Conservation (phyloP, 2,888 invertebrate species). For the Meteorus colon region DNA sequence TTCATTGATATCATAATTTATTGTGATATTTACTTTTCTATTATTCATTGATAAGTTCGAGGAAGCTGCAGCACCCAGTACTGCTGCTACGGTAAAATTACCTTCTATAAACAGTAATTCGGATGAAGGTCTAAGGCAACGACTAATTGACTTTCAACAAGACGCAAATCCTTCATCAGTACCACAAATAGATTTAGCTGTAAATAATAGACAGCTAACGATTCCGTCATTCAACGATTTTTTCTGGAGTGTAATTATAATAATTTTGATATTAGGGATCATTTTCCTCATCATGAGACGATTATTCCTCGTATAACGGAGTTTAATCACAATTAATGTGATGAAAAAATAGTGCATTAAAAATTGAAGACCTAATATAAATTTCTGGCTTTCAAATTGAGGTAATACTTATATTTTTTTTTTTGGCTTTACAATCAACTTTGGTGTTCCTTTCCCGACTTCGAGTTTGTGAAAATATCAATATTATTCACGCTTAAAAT, state of each 20-base stretch:
- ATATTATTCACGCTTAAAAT: constrained; percentile 15
- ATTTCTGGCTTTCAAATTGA: background rate
- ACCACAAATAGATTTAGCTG: constrained; percentile 68
- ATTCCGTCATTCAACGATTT: constrained; percentile 73
- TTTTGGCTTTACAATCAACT: constrained; percentile 10
- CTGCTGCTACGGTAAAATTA: constrained; percentile 47
- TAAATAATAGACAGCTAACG: constrained; percentile 62
- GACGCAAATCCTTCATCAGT: constrained; percentile 51
- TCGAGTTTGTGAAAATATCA: background rate
- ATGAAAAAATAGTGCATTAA: constrained; percentile 13
- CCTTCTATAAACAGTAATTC: constrained; percentile 47
- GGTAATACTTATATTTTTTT: constrained; percentile 7
- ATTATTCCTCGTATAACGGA: constrained; percentile 72
- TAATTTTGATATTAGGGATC: constrained; percentile 73
- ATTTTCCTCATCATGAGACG: constrained; percentile 74
- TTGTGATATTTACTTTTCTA: background rate
- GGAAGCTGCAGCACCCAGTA: constrained; percentile 58
- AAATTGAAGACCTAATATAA: background rate
- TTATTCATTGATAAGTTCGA: constrained; percentile 59
- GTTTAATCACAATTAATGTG: constrained; percentile 16
- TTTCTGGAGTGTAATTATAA: constrained; percentile 74
- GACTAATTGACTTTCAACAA: constrained; percentile 56
- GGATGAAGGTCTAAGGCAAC: constrained; percentile 63
- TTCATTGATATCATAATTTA: background rate
- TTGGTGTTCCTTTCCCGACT: background rate